Evolutionary conservation across 1,140 invertebrate genomes (phyloP), one percentile per base, ranked within the genome.

Genomic region (Bradysia coprophila): DNA sequence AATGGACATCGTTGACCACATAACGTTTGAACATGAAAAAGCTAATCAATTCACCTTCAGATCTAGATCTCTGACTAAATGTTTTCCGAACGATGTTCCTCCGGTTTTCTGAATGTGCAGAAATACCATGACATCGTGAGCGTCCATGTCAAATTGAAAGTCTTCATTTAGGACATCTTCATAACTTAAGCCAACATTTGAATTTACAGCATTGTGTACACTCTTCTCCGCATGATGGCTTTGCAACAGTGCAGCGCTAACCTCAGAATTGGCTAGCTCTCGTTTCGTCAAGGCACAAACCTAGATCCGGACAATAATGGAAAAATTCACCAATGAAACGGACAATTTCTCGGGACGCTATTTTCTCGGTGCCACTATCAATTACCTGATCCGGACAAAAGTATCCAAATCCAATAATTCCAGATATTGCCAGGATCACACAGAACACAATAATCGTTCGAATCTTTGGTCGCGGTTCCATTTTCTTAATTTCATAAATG

Each of bases 121-220:
- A 62, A 98, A 98, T 16, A 99, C 92, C 68, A 99, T 85, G 16
- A 98, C 93, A 68, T 98, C 94, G 51, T 86, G 78, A 6, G 79
- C 82, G 56, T 86, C 79, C 55, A 93, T 82, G 57, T 89, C 81
- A 63, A 89, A 89, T 48, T 79, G 72, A 61, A 83, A 84, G 57
- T 85, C 82, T 57, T 88, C 82, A 52, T 82, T 81, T 15, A 85
- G 68, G 47, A 88, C 76, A 59, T 87, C 82, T 49, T 86, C 82
- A 54, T 86, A 87, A 48, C 76, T 77, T 38, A 79, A 61, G 18
- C 74, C 72, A 15, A 67, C 65, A 51, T 72, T 70, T 37, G 55
- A 54, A 36, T 53, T 53, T 28, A 59, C 50, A 49, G 58, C 55
- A 38, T 53, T 57, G 39, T 55, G 52, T 36, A n/a, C n/a, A n/a